Evolutionary conservation across 64 coral and sea anemone species (phyloP).

Genomic region (Montipora cactus): DNA sequence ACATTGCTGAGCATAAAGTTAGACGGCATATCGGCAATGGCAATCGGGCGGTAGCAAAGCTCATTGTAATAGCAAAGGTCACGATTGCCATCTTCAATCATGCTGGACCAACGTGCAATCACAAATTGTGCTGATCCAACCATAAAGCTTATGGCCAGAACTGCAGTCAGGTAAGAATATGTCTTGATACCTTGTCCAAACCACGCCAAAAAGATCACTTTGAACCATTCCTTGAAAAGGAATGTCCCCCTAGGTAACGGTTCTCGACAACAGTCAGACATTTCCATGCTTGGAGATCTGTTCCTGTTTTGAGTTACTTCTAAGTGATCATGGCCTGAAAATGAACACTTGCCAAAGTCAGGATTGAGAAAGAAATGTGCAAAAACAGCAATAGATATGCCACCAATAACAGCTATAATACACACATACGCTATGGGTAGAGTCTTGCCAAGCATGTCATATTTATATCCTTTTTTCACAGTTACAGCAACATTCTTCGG

Average conservation of each 20-base stretch:
- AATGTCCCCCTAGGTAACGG: conserved; percentile 63
- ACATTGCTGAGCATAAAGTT: conserved; percentile 94
- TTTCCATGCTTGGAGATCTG: conserved; percentile 33
- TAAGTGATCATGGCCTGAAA: neutral
- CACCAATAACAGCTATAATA: conserved; percentile 60
- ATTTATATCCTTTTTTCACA: conserved; percentile 41
- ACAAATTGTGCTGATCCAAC: conserved; percentile 96
- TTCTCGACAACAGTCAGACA: conserved; percentile 41
- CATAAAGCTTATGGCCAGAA: conserved; percentile 80
- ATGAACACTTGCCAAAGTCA: conserved; percentile 77
- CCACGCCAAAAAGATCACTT: conserved; percentile 72
- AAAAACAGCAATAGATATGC: conserved; percentile 72
- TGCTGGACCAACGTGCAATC: conserved; percentile 86
- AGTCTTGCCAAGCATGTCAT: conserved; percentile 71
- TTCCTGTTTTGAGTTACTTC: conserved; percentile 1
- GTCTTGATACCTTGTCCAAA: conserved; percentile 85
- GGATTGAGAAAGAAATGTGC: conserved; percentile 87
- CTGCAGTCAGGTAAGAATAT: conserved; percentile 81
- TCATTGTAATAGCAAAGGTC: conserved; percentile 95
- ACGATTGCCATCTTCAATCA: conserved; percentile 80
- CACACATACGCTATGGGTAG: conserved; percentile 72
- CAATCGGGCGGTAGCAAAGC: conserved; percentile 90
- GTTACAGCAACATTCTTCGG: conserved; percentile 51
- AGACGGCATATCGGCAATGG: conserved; percentile 86
- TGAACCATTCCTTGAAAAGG: conserved; percentile 58